phyloP scores from a whole-genome alignment of 1,140 invertebrate species.

The Drosophila miranda region DNA sequence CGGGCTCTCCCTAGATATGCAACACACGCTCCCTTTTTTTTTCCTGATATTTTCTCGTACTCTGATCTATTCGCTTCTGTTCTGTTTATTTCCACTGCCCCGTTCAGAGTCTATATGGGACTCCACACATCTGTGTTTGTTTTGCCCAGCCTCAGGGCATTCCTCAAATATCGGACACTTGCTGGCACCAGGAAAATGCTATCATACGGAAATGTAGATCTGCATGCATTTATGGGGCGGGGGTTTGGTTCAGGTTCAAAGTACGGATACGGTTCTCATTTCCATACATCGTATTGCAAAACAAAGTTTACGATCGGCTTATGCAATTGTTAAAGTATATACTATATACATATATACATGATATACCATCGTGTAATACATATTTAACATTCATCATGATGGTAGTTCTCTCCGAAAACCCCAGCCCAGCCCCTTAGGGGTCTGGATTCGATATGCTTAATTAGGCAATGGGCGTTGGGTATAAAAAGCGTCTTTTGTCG shows the following conservation, averaged over 20 bases:
- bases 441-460: slow-evolving; percentile 66
- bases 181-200: slow-evolving; percentile 1
- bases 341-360: neutral
- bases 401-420: neutral
- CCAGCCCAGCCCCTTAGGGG: too few relatives aligned
- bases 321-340: slow-evolving; percentile 14
- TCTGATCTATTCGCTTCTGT: neutral
- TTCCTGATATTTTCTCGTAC: slow-evolving; percentile 3
- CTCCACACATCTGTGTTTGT: slow-evolving; percentile 1
- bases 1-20: slow-evolving; percentile 4
- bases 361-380: too few relatives aligned
- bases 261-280: slow-evolving; percentile 37
- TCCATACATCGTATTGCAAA: slow-evolving; percentile 32
- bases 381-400: slow-evolving; percentile 14
- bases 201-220: neutral
- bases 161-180: slow-evolving; percentile 34
- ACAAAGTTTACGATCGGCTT: slow-evolving; percentile 8
- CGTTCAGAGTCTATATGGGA: slow-evolving; percentile 8
- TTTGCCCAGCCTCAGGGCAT: neutral
- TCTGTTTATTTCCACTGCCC: neutral
- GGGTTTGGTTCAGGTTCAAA: slow-evolving; percentile 17
- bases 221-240: neutral
- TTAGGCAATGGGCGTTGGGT: slow-evolving; percentile 71
- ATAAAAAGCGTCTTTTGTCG: slow-evolving; percentile 77
- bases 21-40: slow-evolving; percentile 5